phyloP scores from a whole-genome alignment of 2,888 invertebrate genomes.

The Andrena marginata region DNA sequence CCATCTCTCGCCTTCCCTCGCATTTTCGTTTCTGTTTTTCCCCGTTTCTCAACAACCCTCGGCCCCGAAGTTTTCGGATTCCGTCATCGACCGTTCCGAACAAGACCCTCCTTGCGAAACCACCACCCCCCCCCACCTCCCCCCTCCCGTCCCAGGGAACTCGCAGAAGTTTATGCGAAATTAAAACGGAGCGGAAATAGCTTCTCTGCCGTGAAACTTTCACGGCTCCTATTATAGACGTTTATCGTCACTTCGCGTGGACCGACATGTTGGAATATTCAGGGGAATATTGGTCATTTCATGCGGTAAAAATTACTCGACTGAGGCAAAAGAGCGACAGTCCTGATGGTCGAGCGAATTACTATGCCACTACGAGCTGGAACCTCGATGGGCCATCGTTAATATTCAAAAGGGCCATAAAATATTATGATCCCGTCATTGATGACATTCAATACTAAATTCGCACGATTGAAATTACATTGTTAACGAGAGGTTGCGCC shows the following conservation, averaged over 20 bases:
- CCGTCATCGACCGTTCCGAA: not conserved
- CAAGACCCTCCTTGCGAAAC: not conserved
- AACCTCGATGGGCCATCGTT: not conserved
- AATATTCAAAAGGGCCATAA: not conserved
- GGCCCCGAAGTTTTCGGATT: not conserved
- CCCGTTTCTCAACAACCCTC: not conserved
- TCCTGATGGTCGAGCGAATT: not conserved
- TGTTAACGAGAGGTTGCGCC: not conserved
- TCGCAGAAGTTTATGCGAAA: conserved; percentile 22
- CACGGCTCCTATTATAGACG: not conserved
- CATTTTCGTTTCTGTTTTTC: not conserved
- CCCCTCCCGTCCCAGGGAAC: not conserved
- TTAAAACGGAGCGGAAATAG: conserved; percentile 34
- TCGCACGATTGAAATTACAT: not conserved
- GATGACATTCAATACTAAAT: too few relatives aligned
- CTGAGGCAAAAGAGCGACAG: not conserved
- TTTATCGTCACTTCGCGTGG: conserved; percentile 10
- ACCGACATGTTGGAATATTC: conserved; percentile 6
- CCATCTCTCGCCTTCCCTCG: not conserved
- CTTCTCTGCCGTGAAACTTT: conserved; percentile 14
- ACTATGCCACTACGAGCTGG: not conserved
- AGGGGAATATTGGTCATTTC: not conserved
- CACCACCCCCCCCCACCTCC: too few relatives aligned
- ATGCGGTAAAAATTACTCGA: conserved; percentile 4
- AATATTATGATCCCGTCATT: not conserved